phyloP scores from a whole-genome alignment of 2,888 invertebrate species.

The Tuta absoluta region DNA sequence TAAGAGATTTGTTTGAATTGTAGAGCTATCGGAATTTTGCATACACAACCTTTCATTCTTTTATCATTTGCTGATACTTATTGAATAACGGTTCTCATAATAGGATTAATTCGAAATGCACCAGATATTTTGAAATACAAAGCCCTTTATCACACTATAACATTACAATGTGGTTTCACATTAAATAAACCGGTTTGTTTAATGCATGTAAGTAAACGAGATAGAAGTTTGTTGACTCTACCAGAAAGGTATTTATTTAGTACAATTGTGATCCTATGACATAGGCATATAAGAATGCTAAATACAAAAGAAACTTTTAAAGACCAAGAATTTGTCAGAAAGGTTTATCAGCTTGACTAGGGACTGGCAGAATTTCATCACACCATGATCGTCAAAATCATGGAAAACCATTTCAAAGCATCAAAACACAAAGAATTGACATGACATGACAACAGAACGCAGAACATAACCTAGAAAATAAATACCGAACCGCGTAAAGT shows the following conservation, averaged over 20 bases:
- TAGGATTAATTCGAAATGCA: too few relatives aligned
- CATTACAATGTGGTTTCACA: neutral
- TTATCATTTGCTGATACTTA: too few relatives aligned
- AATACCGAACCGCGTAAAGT: conserved; percentile 19
- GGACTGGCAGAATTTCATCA: neutral
- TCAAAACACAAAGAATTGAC: conserved; percentile 6
- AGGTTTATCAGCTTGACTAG: too few relatives aligned
- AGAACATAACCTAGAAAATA: conserved; percentile 11
- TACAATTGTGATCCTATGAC: neutral
- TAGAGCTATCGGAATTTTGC: too few relatives aligned
- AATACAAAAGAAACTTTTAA: too few relatives aligned
- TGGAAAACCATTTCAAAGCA: neutral
- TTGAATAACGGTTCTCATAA: too few relatives aligned
- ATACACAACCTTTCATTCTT: too few relatives aligned
- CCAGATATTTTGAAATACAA: too few relatives aligned
- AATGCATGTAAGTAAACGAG: neutral
- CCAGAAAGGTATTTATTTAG: neutral
- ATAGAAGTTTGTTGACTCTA: conserved; percentile 1
- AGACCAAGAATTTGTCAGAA: too few relatives aligned
- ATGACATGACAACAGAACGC: neutral
- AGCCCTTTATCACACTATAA: neutral
- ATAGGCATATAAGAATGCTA: neutral
- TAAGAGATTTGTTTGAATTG: too few relatives aligned
- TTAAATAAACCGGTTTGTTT: neutral
- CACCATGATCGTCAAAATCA: neutral